Percentiles rank a stretch among this genome's conserved stretches.
phyloP scores from a whole-genome alignment of 1,140 invertebrate species.

The Drosophila chauvacae region DNA sequence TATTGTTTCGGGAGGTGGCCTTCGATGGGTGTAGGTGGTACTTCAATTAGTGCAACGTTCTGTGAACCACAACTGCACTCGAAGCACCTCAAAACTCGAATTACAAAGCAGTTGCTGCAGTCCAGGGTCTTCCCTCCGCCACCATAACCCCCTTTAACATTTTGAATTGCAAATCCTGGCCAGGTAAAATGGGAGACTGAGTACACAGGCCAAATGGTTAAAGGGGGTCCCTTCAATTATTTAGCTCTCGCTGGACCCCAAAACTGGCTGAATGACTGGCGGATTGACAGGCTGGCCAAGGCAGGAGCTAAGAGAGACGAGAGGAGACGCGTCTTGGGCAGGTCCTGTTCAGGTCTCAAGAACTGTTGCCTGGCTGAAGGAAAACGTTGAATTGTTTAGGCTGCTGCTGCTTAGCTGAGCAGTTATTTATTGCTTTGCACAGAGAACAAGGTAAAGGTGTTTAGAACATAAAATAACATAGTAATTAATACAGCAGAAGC shows the following conservation, averaged over 20 bases:
- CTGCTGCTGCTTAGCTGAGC: conserved; percentile 5
- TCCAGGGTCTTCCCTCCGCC: conserved; percentile 11
- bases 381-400: conserved; percentile 34
- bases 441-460: neutral
- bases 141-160: conserved; percentile 31
- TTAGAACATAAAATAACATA: no score
- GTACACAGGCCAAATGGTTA: conserved; percentile 15
- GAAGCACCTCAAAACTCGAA: conserved; percentile 44
- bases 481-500: neutral
- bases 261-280: conserved; percentile 19
- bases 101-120: conserved; percentile 21
- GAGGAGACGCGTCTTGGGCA: neutral
- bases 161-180: conserved; percentile 76
- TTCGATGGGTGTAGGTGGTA: conserved; percentile 11
- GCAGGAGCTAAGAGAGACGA: neutral
- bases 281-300: conserved; percentile 1
- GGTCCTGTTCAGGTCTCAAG: conserved; percentile 21
- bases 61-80: conserved; percentile 44
- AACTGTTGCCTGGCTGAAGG: conserved; percentile 28
- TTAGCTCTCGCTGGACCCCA: conserved; percentile 29
- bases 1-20: conserved; percentile 15
- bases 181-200: conserved; percentile 1
- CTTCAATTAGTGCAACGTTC: conserved; percentile 75
- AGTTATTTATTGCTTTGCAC: neutral
- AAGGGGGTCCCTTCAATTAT: conserved; percentile 60